Evolutionary conservation across 2,113 vertebrate genomes (phyloP), one percentile per base, ranked within the genome.

Genomic region (Pipra filicauda): DNA sequence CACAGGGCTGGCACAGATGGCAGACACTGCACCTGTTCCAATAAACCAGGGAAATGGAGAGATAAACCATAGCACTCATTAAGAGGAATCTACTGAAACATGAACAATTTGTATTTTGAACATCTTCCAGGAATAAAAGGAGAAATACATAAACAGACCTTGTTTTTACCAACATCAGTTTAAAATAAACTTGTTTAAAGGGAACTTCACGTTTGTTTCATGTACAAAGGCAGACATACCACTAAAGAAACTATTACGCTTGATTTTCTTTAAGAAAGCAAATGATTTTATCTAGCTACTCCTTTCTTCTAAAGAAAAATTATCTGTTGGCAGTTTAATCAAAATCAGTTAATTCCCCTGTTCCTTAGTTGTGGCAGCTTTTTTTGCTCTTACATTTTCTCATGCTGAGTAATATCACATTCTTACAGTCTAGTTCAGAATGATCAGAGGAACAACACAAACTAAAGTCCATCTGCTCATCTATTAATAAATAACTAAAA

Each of bases 1-100:
- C 27, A 43, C 23, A 2, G 71, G 55, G 81, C 89, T 94, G 91
- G 96, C 93, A 91, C 88, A 72, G 86, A 95, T 89, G 94, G 89
- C 69, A 83, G 94, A 58, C 85, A 69, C 10, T 88, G 97, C 98
- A 98, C 98, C 98, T 98, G 98, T 95, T 97, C 96, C 93, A 94
- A 77, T 95, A 96, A 97, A 96, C 88, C 2, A 41, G 96, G 96
- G 73, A 89, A 87, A 95, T 2, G 4, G 15, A 23, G 93, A 96
- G 97, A 97, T 93, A 95, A 96, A 93, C 79, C 95, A 72, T 85
- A 79, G 96, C 76, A 23, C 80, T 95, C 95, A 85, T 96, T 91
- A 92, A 48, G 54, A 66, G 74, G 87, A 89, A 58, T 66, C 90
- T 43, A 89, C 83, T 83, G 21, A 94, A 95, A 94, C 89, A 35